Evolutionary conservation across 2,113 vertebrate genomes (phyloP), one percentile per base, ranked within the genome.

Genomic region (Varanus salvator): DNA sequence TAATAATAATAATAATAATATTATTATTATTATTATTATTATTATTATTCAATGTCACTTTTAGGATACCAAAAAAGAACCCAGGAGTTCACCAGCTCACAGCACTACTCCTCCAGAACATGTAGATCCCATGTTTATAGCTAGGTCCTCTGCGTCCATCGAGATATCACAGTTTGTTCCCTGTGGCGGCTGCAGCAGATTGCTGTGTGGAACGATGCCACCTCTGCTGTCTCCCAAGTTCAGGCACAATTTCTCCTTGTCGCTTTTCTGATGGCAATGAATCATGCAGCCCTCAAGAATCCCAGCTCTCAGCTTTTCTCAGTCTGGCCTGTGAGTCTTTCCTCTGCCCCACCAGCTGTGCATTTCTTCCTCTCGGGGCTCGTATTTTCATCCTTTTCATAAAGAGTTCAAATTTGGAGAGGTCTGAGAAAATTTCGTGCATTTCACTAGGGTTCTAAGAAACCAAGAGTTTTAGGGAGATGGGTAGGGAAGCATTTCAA

Each of bases 81-180:
- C 64, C 25, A 80, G 60, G 60, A 44, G n/a, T 90, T 38, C 23
- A 60, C 64, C 57, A 44, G 76, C 14, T 84, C 23, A 44, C n/a
- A 85, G n/a, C 14, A 57, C 25, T 71, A 23, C 71, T 69, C 57
- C 68, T 89, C 74, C 72, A 80, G 83, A 80, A 85, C 84, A 80
- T 71, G 88, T 71, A 85, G 88, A 54, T 71, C 50, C 74, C 25
- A 60, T 85, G 88, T 78, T 89, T 85, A 85, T 52, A 27, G 60
- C 48, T 52, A n/a, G 23, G 74, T 74, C 60, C 64, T 83, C 6
- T 80, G 83, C n/a, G 64, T 80, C 88, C 88, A 80, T 90, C 85
- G 80, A 90, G 82, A 85, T 34, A 89, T 89, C 80, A 89, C 88
- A 90, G 64, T 85, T 90, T 90, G 88, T 90, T 90, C 88, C 83